phyloP scores from a whole-genome alignment of 2,113 vertebrate species.

The Oreocharis arfaki region DNA sequence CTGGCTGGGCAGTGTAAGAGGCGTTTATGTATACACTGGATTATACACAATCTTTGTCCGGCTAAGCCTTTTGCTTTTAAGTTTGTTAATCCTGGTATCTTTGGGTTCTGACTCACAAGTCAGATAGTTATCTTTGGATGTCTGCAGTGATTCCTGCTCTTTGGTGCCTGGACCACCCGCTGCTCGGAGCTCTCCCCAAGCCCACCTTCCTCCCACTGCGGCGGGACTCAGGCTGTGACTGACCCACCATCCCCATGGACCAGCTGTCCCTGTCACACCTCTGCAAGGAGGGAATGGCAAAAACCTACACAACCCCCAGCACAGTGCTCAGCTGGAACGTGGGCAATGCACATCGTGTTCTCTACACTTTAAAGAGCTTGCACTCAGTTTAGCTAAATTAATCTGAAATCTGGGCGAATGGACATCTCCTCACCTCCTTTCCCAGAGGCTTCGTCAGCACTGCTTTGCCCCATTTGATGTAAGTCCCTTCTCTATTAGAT shows the following conservation, averaged over 20 bases:
- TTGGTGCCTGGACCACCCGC: constrained; percentile 22
- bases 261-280: neutral
- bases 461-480: fast-evolving
- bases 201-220: neutral
- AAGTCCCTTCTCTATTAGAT: neutral
- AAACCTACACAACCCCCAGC: neutral
- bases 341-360: neutral
- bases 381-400: neutral
- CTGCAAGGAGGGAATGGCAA: neutral
- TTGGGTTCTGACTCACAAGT: constrained; percentile 33
- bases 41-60: constrained; percentile 40
- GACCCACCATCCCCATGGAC: neutral
- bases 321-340: neutral
- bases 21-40: neutral
- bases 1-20: neutral
- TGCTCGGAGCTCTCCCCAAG: neutral
- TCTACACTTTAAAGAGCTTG: neutral
- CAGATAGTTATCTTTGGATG: constrained; percentile 47
- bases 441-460: neutral
- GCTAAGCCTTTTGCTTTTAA: constrained; percentile 37
- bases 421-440: neutral
- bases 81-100: constrained; percentile 49
- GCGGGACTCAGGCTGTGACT: fast-evolving
- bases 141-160: constrained; percentile 20
- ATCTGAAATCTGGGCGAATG: neutral